Conservation (phyloP, 2,113 vertebrate genomes). For the Phaethornis superciliosus region DNA sequence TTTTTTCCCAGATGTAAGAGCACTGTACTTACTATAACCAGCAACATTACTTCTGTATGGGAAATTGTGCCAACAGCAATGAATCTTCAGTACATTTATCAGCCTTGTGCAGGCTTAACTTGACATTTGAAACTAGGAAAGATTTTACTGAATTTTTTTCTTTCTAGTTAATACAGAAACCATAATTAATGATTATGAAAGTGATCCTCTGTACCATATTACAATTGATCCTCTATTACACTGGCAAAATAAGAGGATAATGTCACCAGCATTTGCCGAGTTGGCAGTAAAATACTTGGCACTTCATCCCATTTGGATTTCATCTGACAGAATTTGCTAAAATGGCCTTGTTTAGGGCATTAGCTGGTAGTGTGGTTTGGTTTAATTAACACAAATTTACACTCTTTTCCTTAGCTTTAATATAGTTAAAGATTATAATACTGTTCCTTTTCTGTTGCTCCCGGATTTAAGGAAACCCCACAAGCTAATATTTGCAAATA, state of each 20-base stretch:
- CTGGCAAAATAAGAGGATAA: conserved; percentile 71
- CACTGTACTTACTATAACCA: background rate
- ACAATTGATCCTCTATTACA: conserved; percentile 73
- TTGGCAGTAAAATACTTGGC: conserved; percentile 67
- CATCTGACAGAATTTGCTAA: conserved; percentile 57
- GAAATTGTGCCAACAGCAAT: background rate
- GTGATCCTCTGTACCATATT: conserved; percentile 64
- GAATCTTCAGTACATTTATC: conserved; percentile 44
- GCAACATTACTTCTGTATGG: background rate
- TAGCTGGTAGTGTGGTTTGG: conserved; percentile 16
- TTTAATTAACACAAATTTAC: conserved; percentile 37
- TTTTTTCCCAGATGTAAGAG: background rate
- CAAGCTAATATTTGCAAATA: background rate
- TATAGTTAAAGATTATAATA: background rate
- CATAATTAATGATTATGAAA: conserved; percentile 74
- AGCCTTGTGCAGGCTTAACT: conserved; percentile 40
- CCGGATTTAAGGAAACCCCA: background rate
- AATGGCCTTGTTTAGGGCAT: conserved; percentile 47
- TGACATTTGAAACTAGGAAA: conserved; percentile 65
- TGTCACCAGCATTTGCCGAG: conserved; percentile 56
- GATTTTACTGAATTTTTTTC: conserved; percentile 62
- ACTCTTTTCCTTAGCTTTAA: background rate
- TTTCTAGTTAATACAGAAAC: conserved; percentile 69
- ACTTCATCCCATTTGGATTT: conserved; percentile 50
- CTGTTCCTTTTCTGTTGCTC: background rate